Evolutionary conservation across 2,888 invertebrate species (phyloP), one percentile per base, ranked within the genome.

Genomic region (Caenorhabditis drosophilae): DNA sequence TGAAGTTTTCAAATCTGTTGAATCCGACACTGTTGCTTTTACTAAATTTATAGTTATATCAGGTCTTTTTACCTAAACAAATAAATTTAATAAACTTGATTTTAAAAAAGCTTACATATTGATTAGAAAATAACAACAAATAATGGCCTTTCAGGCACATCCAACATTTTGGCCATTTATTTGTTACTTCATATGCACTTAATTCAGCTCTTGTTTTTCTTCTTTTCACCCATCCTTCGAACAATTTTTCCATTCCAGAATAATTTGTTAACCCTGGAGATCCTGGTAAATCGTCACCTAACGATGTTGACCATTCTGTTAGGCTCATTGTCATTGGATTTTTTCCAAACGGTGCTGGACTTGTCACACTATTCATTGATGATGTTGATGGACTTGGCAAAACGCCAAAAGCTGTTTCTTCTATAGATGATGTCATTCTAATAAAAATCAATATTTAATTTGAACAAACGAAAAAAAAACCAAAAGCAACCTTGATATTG

Each of bases 91-190:
- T 38, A 36, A 11, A 20, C 23, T 23, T 4, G 11, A 27, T 46
- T 44, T 44, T 22, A 9, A 44, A 25, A 18, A 44, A 38, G 60
- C 68, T 59, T 22, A 74, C 73, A 68, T 67, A 67, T 63, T 81
- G 78, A 63, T 80, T 78, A 12, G 69, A 51, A 40, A 67, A 76
- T 15, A 78, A 44, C 20, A 73, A 62, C 26, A 81, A 55, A 47
- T 73, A 67, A 7, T 70, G 66, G 16, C 70, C 73, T 35, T 59
- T 64, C 12, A 81, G 58, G 27, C 71, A 62, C 67, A 78, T 70
- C 81, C 81, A 81, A 27, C 74, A 71, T 55, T 80, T 78, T 2
- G 76, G 71, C 81, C 79, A 81, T 48, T 79, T 76, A 46, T 76
- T 76, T 16, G 74, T 76, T 18, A 59, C 51, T 22, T 70, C 73